Percentiles rank a stretch among this genome's conserved stretches.
These are phyloP conservation scores for Prionailurus bengalensis DNA, from an alignment of 2,113 vertebrate genomes.

Conservation along the genomic window DNA sequence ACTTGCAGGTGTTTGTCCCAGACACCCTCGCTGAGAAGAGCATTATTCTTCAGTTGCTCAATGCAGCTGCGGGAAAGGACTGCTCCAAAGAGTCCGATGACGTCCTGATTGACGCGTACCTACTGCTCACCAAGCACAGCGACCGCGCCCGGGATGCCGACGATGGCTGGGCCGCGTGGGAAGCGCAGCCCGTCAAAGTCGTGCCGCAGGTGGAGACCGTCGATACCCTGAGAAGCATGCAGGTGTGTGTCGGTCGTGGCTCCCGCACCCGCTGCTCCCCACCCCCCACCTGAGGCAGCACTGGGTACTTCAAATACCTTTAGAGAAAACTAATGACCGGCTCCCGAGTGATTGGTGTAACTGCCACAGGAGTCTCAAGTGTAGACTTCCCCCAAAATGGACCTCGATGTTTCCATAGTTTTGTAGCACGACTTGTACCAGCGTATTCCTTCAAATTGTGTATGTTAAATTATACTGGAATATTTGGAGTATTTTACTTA, in stretches of 20 bases:
- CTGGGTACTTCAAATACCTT: neutral
- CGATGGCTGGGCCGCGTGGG: conserved; percentile 92
- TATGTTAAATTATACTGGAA: neutral
- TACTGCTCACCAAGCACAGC: conserved; percentile 95
- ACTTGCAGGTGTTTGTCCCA: conserved; percentile 95
- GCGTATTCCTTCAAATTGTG: neutral
- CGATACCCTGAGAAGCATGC: conserved; percentile 95
- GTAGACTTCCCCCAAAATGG: neutral
- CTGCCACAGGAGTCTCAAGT: neutral
- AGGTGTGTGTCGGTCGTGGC: conserved; percentile 84
- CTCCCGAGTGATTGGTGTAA: neutral
- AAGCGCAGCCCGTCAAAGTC: conserved; percentile 91
- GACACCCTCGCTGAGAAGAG: conserved; percentile 90
- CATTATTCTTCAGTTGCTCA: conserved; percentile 95
- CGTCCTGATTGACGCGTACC: conserved; percentile 91
- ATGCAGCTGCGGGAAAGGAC: conserved; percentile 96
- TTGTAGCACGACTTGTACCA: neutral
- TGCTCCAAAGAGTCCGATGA: conserved; percentile 97
- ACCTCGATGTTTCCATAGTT: neutral
- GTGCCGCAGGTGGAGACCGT: conserved; percentile 96
- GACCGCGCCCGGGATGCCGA: conserved; percentile 83
- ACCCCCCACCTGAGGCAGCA: fast-evolving
- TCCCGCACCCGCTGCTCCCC: fast-evolving
- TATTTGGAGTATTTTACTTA: neutral
- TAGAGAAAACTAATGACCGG: neutral